Evolutionary conservation across 2,888 invertebrate genomes (phyloP), one percentile per base, ranked within the genome.

Genomic region (Chromoteleia sp.): DNA sequence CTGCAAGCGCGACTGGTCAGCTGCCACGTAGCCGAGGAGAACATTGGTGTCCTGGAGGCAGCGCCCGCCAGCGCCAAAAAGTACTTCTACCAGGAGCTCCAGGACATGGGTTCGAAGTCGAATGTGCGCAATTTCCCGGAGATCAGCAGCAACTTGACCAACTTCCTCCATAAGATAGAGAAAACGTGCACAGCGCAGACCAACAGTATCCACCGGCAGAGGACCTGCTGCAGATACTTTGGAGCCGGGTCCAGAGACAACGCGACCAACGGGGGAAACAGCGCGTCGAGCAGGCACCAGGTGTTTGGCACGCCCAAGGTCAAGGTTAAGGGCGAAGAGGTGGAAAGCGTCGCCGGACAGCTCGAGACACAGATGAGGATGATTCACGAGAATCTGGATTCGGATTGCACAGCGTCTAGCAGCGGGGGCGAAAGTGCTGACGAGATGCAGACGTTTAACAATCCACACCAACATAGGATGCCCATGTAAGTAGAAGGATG

Each of bases 391-490:
- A 95, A 95, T 86, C 93, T 97, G 83, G 98, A 98, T 92, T 97
- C 98, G 0, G 98, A 98, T 92, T 98, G 97, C 33, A 98, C 98
- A 0, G 97, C 96, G 12, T 97, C 97, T 80, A 98, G 98, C 88
- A 98, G 98, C 12, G 98, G 98, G 63, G 98, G 97, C 30, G 98
- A 98, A 91, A 98, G 97, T 88, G 97, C 97, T 91, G 98, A 98
- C 93, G 98, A 98, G 91, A 94, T 95, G 92, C 94, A 96, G 84
- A 92, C 93, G 78, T 97, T 96, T 92, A 96, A 95, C 91, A 97
- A 97, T 92, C 93, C 94, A 56, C 94, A 95, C 88, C 96, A 96
- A 89, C 95, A 95, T 87, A 94, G 94, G 80, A 93, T 96, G 92
- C 93, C 96, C 73, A 95, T 97, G 97, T 97, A 92, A 96, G 97